Conservation (phyloP, 2,113 vertebrate species). For the Galeopterus variegatus region DNA sequence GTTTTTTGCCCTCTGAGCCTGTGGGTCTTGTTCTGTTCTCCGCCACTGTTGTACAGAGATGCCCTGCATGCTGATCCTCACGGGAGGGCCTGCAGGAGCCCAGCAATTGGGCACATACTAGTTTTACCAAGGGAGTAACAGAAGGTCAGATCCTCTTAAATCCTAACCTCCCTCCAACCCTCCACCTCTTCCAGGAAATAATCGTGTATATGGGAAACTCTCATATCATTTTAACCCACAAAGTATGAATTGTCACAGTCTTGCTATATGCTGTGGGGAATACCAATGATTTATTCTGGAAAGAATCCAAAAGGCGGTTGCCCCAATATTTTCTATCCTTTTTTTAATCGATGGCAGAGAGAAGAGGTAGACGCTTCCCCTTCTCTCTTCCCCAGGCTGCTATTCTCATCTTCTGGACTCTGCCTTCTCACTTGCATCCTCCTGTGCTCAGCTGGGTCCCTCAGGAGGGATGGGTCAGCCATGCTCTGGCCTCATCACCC, state of each 20-base stretch:
- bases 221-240: background rate
- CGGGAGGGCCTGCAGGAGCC: background rate
- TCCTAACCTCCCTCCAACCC: background rate
- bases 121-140: background rate
- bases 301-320: background rate
- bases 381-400: background rate
- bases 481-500: too few species aligned
- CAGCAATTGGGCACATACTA: background rate
- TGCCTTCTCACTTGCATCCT: background rate
- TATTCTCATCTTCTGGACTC: too few species aligned
- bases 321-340: background rate
- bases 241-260: background rate
- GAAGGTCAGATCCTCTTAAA: background rate
- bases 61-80: accelerated
- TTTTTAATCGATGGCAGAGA: background rate
- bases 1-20: background rate
- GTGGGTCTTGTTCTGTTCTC: background rate
- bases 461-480: background rate
- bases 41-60: background rate
- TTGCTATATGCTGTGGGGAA: background rate
- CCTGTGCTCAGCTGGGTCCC: background rate
- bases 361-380: background rate
- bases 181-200: background rate
- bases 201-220: background rate
- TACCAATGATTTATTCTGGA: background rate